phyloP scores from a whole-genome alignment of 2,888 invertebrate genomes.

The Parapristionchus giblindavisi region DNA sequence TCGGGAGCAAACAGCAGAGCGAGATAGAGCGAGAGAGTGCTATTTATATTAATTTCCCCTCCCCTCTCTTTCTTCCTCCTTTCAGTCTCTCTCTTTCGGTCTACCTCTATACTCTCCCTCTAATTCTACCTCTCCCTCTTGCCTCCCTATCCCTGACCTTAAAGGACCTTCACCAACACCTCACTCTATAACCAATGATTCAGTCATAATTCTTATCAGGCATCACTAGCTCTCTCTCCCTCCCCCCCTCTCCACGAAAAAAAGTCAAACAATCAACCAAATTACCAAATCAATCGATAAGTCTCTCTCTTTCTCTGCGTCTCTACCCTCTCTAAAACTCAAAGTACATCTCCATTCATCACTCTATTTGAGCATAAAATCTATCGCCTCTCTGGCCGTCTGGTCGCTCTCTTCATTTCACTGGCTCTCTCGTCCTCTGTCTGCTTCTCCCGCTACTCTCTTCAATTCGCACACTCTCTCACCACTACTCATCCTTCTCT shows the following conservation, averaged over 20 bases:
- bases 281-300: neutral
- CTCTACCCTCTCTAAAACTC: constrained; percentile 1
- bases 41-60: neutral
- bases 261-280: too few species aligned
- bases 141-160: neutral
- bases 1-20: neutral
- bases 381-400: neutral
- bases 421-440: neutral
- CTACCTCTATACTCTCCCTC: neutral
- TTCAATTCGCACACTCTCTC: constrained; percentile 26
- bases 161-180: neutral
- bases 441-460: constrained; percentile 5
- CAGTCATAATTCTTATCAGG: too few species aligned
- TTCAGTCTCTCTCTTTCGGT: neutral
- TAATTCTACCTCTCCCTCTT: constrained; percentile 12
- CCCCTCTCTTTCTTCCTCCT: constrained; percentile 10
- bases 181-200: too few species aligned
- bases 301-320: neutral
- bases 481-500: constrained; percentile 37
- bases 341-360: neutral
- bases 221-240: too few species aligned
- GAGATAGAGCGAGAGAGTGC: neutral
- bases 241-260: too few species aligned
- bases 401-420: constrained; percentile 5
- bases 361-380: neutral